These are phyloP conservation scores for Sakesphorus luctuosus DNA, from an alignment of 2,113 vertebrate genomes.

Conservation along the genomic window DNA sequence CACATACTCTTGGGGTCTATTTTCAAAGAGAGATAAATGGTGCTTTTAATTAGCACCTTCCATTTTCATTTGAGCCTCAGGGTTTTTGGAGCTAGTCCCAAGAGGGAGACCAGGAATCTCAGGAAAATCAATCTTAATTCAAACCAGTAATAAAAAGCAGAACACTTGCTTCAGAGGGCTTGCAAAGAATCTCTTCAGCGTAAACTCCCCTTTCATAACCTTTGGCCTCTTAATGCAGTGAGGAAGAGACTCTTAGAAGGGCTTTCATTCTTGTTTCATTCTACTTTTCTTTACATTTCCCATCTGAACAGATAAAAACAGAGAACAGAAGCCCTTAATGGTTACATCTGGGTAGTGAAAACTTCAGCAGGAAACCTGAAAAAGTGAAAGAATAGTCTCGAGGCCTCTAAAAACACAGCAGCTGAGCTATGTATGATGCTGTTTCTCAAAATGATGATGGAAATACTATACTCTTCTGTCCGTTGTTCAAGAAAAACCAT, in stretches of 20 bases:
- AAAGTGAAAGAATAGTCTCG: neutral
- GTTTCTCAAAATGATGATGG: neutral
- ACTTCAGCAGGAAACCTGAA: neutral
- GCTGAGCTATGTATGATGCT: neutral
- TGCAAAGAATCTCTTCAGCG: slow-evolving; percentile 30
- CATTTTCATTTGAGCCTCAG: slow-evolving; percentile 69
- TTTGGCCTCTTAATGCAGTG: slow-evolving; percentile 50
- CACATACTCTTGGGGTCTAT: slow-evolving; percentile 13
- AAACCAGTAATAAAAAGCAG: slow-evolving; percentile 73
- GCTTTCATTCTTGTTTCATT: neutral
- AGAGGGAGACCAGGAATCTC: slow-evolving; percentile 45
- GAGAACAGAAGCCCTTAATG: neutral
- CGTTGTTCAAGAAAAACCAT: neutral
- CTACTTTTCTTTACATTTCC: neutral
- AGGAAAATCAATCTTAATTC: slow-evolving; percentile 79
- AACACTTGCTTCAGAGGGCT: slow-evolving; percentile 55
- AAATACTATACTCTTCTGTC: neutral
- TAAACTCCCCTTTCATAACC: slow-evolving; percentile 55
- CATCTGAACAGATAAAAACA: neutral
- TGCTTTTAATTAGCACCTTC: slow-evolving; percentile 76
- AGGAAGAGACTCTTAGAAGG: slow-evolving; percentile 21
- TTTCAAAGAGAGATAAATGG: slow-evolving; percentile 69
- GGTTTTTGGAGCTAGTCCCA: slow-evolving; percentile 55
- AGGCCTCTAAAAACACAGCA: neutral
- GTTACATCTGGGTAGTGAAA: neutral